Base-by-base conservation (phyloP, 2,888 invertebrate species). In the Megastigmus dorsalis region DNA sequence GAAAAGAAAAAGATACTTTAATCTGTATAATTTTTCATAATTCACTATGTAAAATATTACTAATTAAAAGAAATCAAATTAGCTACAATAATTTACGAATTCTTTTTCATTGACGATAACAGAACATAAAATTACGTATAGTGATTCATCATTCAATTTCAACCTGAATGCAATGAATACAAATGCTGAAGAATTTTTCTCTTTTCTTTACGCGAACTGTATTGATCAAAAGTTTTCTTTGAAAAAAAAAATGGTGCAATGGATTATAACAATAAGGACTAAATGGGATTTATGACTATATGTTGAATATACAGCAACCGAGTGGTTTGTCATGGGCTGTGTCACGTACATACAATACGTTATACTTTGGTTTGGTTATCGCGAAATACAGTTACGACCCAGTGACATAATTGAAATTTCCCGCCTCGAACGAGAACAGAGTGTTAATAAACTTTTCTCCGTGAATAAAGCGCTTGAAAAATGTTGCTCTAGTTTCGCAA, bases 341-440 rank as follows among this genome's bases (percentile, higher is more conserved):
- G 43, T 15, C 33, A 9, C n/a, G 6, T 30, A 23, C 20, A 23
- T 45, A n/a, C 28, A 15, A 45, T n/a, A n/a, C 2, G 45, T 45
- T 54, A n/a, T n/a, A 38, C 18, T 38, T 26, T 20, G 52, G 23
- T 65, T 26, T 23, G n/a, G n/a, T n/a, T 72, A 65, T 65, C 72
- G 50, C 50, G 7, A 48, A 59, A 60, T 52, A 66, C 28, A 26
- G 59, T 66, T n/a, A n/a, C n/a, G 72, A 72, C 66, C 72, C 28
- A 66, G 52, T 73, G 72, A 73, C 66, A 66, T 59, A 54, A 73
- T 73, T 66, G 60, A 66, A 73, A 66, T 59, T 52, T 65, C 65
- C 57, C 30, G 38, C 45, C 30, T 10, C 15, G n/a, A 38, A 26
- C 33, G 7, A 28, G 18, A 7, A 13, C 20, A 36, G 54, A 70